Conservation (phyloP, 1,140 invertebrate species). For the Lordiphosa stackelbergi region DNA sequence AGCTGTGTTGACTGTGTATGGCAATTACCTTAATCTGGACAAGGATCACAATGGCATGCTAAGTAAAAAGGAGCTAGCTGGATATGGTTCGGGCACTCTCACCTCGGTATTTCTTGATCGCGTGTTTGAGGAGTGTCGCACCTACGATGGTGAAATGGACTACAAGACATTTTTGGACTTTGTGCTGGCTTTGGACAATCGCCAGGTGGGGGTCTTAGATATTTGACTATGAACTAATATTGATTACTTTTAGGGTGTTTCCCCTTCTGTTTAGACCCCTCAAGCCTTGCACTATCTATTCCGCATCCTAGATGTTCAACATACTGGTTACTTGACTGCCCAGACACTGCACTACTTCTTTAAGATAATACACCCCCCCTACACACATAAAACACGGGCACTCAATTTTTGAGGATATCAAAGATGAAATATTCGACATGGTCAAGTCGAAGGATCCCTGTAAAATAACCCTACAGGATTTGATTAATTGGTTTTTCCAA, state of each 20-base stretch:
- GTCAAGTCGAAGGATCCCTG: conserved; percentile 91
- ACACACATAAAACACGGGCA: no score
- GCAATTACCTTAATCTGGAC: conserved; percentile 95
- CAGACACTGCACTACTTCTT: conserved; percentile 97
- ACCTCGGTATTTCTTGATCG: conserved; percentile 94
- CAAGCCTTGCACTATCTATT: conserved; percentile 95
- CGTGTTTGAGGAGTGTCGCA: conserved; percentile 96
- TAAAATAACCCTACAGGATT: conserved; percentile 92
- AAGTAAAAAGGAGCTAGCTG: conserved; percentile 90
- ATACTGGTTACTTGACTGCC: conserved; percentile 90
- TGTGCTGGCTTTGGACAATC: conserved; percentile 94
- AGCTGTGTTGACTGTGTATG: conserved; percentile 92
- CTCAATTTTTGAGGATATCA: conserved; percentile 95
- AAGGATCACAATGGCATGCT: conserved; percentile 97
- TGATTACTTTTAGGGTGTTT: no score
- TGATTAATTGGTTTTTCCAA: conserved; percentile 78
- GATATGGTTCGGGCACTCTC: conserved; percentile 94
- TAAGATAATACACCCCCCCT: no score
- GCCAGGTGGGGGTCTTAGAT: conserved; percentile 81
- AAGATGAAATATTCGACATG: conserved; percentile 99
- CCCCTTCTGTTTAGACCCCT: conserved; percentile 77
- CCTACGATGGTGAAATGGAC: conserved; percentile 98
- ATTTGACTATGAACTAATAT: no score
- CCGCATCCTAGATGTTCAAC: conserved; percentile 93
- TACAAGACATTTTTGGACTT: conserved; percentile 98